Evolutionary conservation across 1,140 invertebrate genomes (phyloP).

Genomic region (Lamellibrachia luymesi): DNA sequence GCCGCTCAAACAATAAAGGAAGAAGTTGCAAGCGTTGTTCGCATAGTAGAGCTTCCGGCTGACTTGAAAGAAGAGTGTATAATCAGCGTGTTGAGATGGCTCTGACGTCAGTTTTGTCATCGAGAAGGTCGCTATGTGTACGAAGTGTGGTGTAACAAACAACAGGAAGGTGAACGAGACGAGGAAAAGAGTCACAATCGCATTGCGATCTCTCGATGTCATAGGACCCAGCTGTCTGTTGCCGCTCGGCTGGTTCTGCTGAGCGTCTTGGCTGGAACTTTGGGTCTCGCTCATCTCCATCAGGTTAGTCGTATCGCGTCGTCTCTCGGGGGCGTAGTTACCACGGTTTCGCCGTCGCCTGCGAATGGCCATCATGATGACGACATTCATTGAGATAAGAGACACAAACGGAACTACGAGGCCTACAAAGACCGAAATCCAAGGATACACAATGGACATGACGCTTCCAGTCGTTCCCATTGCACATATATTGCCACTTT

Average conservation of each 20-base stretch:
- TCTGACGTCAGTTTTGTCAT: too few relatives aligned
- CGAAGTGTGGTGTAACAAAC: too few relatives aligned
- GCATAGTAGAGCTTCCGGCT: too few relatives aligned
- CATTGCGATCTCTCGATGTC: too few relatives aligned
- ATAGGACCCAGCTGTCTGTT: too few relatives aligned
- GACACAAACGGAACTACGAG: neutral
- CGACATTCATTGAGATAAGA: neutral
- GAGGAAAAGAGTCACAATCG: too few relatives aligned
- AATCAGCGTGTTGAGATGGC: too few relatives aligned
- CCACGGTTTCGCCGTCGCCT: neutral
- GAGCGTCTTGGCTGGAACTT: neutral
- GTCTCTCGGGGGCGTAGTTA: neutral
- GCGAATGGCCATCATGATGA: neutral
- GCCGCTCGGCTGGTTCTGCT: neutral
- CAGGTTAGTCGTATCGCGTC: neutral
- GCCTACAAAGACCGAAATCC: neutral
- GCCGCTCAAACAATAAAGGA: too few relatives aligned
- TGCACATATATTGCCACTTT: neutral
- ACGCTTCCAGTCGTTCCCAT: neutral
- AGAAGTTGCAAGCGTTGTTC: too few relatives aligned
- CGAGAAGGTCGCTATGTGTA: too few relatives aligned
- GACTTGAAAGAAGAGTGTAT: too few relatives aligned
- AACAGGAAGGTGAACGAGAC: too few relatives aligned
- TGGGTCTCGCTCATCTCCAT: neutral
- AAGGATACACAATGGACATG: neutral